phyloP scores from a whole-genome alignment of 2,888 invertebrate genomes.

The Cerastis rubricosa region DNA sequence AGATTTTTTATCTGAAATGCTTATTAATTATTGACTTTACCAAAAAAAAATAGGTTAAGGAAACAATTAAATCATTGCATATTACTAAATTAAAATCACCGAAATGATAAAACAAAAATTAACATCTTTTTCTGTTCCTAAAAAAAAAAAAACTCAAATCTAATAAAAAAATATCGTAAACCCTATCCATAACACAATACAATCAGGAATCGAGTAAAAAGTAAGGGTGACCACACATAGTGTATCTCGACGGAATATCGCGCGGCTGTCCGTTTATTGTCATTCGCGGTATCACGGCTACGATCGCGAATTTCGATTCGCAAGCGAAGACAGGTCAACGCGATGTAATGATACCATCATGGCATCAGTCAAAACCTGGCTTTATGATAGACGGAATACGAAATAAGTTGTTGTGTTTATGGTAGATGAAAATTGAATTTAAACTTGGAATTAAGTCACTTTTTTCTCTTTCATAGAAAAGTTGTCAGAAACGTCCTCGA shows the following conservation, averaged over 20 bases:
- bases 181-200: constrained; percentile 85
- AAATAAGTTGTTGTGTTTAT: constrained; percentile 8
- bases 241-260: constrained; percentile 79
- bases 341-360: constrained; percentile 81
- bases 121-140: background rate
- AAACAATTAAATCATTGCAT: background rate
- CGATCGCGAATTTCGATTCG: constrained; percentile 80
- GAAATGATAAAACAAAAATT: too few relatives aligned
- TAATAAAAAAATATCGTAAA: constrained; percentile 54
- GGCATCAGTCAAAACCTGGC: constrained; percentile 79
- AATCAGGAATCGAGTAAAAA: constrained; percentile 87
- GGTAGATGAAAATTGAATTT: background rate
- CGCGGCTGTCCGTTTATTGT: constrained; percentile 84
- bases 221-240: constrained; percentile 85
- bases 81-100: background rate
- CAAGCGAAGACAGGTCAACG: constrained; percentile 77
- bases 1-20: background rate
- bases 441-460: background rate
- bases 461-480: background rate
- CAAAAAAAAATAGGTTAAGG: background rate
- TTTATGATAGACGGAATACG: constrained; percentile 33
- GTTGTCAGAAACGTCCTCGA: background rate
- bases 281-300: constrained; percentile 80
- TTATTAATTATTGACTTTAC: background rate
- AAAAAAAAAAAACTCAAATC: background rate